Conservation (phyloP, 2,888 invertebrate genomes). For the Epirrhoe alternata region DNA sequence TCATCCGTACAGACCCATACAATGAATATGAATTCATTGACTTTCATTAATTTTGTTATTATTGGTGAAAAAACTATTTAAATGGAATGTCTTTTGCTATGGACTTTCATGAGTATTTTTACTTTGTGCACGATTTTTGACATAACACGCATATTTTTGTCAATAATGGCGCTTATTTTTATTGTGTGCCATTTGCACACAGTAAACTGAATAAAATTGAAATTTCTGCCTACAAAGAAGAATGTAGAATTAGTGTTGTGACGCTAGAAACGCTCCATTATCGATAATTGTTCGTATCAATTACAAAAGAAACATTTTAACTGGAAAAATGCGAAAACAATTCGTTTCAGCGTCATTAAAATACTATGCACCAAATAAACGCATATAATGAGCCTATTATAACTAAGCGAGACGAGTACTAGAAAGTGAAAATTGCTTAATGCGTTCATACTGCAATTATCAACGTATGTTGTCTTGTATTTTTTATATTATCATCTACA, state of each 20-base stretch:
- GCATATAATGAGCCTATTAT: conserved; percentile 49
- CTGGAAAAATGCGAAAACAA: conserved; percentile 36
- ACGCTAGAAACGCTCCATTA: conserved; percentile 20
- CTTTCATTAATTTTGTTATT: background rate
- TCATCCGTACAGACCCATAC: background rate
- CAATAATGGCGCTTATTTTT: too few species aligned
- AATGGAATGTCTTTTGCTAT: too few species aligned
- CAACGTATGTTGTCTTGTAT: conserved; percentile 10
- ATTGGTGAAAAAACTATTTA: too few species aligned
- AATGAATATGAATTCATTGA: background rate
- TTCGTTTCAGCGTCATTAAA: conserved; percentile 54
- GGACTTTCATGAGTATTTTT: too few species aligned
- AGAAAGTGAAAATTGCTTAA: conserved; percentile 54
- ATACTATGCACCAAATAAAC: conserved; percentile 49
- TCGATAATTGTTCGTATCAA: conserved; percentile 34
- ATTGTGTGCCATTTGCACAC: background rate
- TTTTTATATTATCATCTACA: background rate
- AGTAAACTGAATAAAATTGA: background rate
- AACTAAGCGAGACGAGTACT: conserved; percentile 46
- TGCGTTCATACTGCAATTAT: conserved; percentile 37
- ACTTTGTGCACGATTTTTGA: too few species aligned
- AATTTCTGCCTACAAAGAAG: background rate
- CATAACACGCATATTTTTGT: too few species aligned
- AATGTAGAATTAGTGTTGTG: conserved; percentile 11
- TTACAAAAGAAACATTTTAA: conserved; percentile 34